These are phyloP conservation scores for Abrostola triplasia DNA, from an alignment of 2,888 invertebrate species.

Conservation along the genomic window DNA sequence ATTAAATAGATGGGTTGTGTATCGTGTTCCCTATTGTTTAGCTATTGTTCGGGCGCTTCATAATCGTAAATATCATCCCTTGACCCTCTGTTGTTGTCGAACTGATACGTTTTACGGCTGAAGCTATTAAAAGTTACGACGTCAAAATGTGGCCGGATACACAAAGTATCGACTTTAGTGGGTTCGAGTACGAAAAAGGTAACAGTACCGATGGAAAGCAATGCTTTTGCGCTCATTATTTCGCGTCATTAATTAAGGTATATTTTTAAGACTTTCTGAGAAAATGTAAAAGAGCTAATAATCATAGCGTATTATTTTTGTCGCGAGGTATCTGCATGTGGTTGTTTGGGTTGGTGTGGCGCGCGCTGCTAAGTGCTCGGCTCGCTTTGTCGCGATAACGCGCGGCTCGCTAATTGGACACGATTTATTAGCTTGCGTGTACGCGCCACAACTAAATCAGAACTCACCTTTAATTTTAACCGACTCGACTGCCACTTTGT, in stretches of 20 bases:
- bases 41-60: slow-evolving; percentile 72
- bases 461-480: slow-evolving; percentile 52
- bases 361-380: slow-evolving; percentile 68
- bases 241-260: slow-evolving; percentile 28
- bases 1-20: slow-evolving; percentile 86
- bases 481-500: slow-evolving; percentile 16
- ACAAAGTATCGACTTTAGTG: slow-evolving; percentile 36
- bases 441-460: slow-evolving; percentile 56
- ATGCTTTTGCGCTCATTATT: slow-evolving; percentile 20
- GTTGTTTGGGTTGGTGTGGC: slow-evolving; percentile 27
- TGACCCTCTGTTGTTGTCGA: slow-evolving; percentile 55
- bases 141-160: slow-evolving; percentile 48
- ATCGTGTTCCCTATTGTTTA: slow-evolving; percentile 80
- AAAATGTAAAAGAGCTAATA: slow-evolving; percentile 21
- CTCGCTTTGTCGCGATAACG: slow-evolving; percentile 80
- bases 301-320: slow-evolving; percentile 32
- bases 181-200: slow-evolving; percentile 26
- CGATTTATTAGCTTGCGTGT: slow-evolving; percentile 77
- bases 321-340: slow-evolving; percentile 20
- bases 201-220: slow-evolving; percentile 26
- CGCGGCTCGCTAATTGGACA: slow-evolving; percentile 81
- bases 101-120: slow-evolving; percentile 56
- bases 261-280: slow-evolving; percentile 15
- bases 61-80: slow-evolving; percentile 83
- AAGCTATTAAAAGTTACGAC: slow-evolving; percentile 54